These are phyloP conservation scores for Linhomoeus sp. DNA, from an alignment of 2,888 invertebrate genomes.

Conservation along the genomic window DNA sequence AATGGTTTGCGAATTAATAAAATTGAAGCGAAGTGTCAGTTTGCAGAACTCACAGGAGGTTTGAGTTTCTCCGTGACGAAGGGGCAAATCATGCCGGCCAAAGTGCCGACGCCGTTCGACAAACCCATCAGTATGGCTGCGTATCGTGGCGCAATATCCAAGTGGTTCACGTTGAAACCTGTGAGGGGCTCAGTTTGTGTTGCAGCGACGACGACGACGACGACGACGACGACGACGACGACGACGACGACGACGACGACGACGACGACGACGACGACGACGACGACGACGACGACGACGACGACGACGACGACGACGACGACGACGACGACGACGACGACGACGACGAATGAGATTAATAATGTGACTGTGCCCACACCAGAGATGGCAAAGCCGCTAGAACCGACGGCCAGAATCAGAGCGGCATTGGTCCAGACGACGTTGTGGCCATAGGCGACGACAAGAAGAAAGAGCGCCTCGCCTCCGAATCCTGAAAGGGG, in stretches of 20 bases:
- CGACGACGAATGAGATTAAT: too few species aligned
- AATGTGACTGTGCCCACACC: too few species aligned
- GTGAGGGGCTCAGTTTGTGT: too few species aligned
- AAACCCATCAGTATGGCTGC: conserved; percentile 95
- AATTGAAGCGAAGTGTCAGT: neutral
- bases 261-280: too few species aligned
- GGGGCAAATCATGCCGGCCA: conserved; percentile 84
- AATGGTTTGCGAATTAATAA: neutral
- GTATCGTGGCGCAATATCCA: conserved; percentile 87
- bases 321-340: too few species aligned
- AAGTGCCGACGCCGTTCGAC: conserved; percentile 90
- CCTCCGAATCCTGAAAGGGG: conserved; percentile 64
- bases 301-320: too few species aligned
- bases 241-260: too few species aligned
- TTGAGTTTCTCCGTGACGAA: conserved; percentile 62
- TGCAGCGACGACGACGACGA: too few species aligned
- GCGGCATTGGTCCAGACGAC: conserved; percentile 49
- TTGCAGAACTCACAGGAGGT: neutral
- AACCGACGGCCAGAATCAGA: conserved; percentile 79
- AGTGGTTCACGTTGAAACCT: conserved; percentile 93
- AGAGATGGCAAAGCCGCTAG: conserved; percentile 92
- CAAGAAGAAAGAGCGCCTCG: conserved; percentile 84
- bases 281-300: too few species aligned
- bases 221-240: too few species aligned
- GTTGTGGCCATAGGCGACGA: conserved; percentile 69